Conservation (phyloP, 2,888 invertebrate species). For the Julus scanicus region DNA sequence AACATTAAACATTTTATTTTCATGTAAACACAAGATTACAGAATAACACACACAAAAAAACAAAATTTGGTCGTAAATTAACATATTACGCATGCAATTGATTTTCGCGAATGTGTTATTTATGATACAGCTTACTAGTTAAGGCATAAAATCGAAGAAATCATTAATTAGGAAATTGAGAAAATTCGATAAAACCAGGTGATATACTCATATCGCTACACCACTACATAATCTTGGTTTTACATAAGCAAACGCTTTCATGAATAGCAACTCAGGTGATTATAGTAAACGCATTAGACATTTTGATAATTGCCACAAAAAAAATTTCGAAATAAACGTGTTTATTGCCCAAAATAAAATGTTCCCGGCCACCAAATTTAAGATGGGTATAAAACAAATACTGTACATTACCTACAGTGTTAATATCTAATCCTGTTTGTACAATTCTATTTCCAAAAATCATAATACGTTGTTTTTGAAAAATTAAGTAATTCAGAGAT, state of each 20-base stretch:
- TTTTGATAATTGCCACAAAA: not conserved
- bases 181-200: not conserved
- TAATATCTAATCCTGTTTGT: not conserved
- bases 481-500: too few relatives aligned
- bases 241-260: conserved; percentile 6
- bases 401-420: not conserved
- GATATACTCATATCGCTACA: not conserved
- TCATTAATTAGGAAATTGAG: not conserved
- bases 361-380: conserved; percentile 1
- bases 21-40: not conserved
- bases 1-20: not conserved
- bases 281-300: not conserved
- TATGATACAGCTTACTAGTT: not conserved
- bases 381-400: not conserved
- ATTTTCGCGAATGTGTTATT: not conserved
- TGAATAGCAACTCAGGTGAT: not conserved
- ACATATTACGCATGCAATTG: not conserved
- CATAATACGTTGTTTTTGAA: too few relatives aligned
- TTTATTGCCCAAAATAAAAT: not conserved
- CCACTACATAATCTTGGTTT: not conserved
- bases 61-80: not conserved
- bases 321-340: not conserved
- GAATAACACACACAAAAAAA: not conserved
- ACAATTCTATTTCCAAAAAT: too few relatives aligned
- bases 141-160: not conserved